phyloP scores from a whole-genome alignment of 2,888 invertebrate species.

The Lepidocyrtoides sp. region DNA sequence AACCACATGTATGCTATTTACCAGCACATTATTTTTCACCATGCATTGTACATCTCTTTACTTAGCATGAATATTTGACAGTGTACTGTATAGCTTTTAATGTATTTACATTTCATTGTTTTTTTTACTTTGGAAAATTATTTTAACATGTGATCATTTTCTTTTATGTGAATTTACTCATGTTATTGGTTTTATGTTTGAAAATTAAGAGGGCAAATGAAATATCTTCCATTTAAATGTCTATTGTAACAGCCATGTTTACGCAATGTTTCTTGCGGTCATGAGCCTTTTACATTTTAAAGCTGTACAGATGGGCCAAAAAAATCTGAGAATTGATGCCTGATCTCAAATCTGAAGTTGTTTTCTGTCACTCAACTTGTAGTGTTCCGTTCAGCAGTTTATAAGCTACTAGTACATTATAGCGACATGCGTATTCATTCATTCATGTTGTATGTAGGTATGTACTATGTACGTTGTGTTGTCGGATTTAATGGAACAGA shows the following conservation, averaged over 20 bases:
- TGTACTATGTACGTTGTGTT: not conserved
- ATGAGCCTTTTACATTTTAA: not conserved
- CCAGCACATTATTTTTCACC: too few relatives aligned
- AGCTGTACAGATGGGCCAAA: not conserved
- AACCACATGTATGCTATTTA: not conserved
- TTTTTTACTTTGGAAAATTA: too few relatives aligned
- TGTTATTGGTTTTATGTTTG: not conserved
- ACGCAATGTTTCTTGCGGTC: not conserved
- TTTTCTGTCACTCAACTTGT: not conserved
- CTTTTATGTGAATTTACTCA: too few relatives aligned
- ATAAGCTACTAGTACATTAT: not conserved
- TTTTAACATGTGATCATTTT: too few relatives aligned
- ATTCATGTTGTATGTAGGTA: not conserved
- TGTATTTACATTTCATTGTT: too few relatives aligned
- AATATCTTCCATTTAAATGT: not conserved
- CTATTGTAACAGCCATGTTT: not conserved
- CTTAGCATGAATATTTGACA: too few relatives aligned
- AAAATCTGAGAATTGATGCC: conserved; percentile 26
- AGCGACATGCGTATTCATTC: conserved; percentile 13
- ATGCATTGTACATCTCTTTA: too few relatives aligned
- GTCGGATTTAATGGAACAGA: not conserved
- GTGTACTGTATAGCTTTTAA: too few relatives aligned
- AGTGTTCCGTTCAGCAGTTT: not conserved
- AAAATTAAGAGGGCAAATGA: not conserved
- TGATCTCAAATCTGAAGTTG: conserved; percentile 46